Evolutionary conservation across 1,140 invertebrate species (phyloP), one percentile per base, ranked within the genome.

Genomic region (Argopecten irradians): DNA sequence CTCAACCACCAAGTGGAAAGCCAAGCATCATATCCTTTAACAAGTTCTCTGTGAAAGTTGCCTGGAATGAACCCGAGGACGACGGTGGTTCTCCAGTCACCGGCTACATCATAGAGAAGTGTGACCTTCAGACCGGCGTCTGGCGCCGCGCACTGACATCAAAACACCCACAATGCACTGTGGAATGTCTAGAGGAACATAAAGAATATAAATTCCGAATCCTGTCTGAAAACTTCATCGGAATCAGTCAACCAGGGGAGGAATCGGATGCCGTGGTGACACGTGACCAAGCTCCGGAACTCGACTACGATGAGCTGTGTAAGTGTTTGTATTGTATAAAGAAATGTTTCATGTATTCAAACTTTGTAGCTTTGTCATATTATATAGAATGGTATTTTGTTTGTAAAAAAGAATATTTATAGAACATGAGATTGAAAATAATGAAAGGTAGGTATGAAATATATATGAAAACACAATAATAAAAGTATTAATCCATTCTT

Each of bases 151-250:
- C 98, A 90, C 98, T 98, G 35, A 98, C 98, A 92, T 99, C 97
- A 98, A 85, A 98, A 97, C 97, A 97, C 92, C 97, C 97, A 46
- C 97, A 97, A 83, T 98, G 98, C 94, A 98, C 97, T 9, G 92
- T 96, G 46, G 91, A 92, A 34, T 94, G 92, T 87, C 90, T 95
- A 34, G 92, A 93, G 36, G 94, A 95, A 39, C 98, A 98, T 83
- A 97, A 97, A 91, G 97, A 98, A 39, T 99, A 99, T 95, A 98
- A 99, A 91, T 99, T 99, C 97, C 97, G 99, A 85, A 98, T 99
- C 0, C 97, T 98, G 96, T 98, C 99, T 87, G 99, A 99, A 95
- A 99, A 99, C 96, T 97, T 98, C 93, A 99, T 99, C 94, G 99
- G 99, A 85, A 97, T 97, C 87, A 99, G 98, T 32, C 98, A 99